phyloP scores from a whole-genome alignment of 2,113 vertebrate species.

The Pangasianodon hypophthalmus region DNA sequence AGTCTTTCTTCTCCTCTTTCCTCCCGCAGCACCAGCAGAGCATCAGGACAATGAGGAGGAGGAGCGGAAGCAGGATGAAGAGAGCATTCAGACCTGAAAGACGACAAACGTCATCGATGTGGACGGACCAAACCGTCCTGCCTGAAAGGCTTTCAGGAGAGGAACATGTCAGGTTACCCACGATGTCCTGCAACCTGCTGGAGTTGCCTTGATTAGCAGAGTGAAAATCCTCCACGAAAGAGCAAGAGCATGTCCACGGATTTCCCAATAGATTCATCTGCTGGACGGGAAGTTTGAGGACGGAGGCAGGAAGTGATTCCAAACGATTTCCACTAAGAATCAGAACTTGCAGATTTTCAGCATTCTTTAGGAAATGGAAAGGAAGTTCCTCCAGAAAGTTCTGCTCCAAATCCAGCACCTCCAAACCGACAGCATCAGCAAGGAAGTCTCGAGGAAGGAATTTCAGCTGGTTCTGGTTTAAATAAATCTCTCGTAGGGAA shows the following conservation, averaged over 20 bases:
- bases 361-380: conserved; percentile 73
- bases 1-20: conserved; percentile 73
- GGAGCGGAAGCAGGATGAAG: conserved; percentile 80
- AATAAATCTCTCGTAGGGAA: conserved; percentile 71
- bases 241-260: conserved; percentile 82
- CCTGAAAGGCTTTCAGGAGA: conserved; percentile 67
- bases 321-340: conserved; percentile 77
- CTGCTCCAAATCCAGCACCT: conserved; percentile 75
- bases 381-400: conserved; percentile 79
- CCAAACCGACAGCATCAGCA: conserved; percentile 68
- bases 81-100: conserved; percentile 75
- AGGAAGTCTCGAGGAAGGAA: conserved; percentile 77
- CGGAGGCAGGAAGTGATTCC: conserved; percentile 65
- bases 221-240: conserved; percentile 67
- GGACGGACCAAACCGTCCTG: conserved; percentile 63
- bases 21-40: conserved; percentile 82
- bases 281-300: conserved; percentile 72
- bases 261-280: conserved; percentile 78
- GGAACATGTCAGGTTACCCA: conserved; percentile 71
- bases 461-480: conserved; percentile 76
- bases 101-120: conserved; percentile 68
- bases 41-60: conserved; percentile 69
- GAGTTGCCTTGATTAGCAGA: conserved; percentile 53
- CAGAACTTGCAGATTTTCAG: conserved; percentile 70
- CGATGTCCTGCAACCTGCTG: conserved; percentile 55